Conservation (phyloP, 2,797 vertebrate genomes). For the Lepilemur ruficaudatus region DNA sequence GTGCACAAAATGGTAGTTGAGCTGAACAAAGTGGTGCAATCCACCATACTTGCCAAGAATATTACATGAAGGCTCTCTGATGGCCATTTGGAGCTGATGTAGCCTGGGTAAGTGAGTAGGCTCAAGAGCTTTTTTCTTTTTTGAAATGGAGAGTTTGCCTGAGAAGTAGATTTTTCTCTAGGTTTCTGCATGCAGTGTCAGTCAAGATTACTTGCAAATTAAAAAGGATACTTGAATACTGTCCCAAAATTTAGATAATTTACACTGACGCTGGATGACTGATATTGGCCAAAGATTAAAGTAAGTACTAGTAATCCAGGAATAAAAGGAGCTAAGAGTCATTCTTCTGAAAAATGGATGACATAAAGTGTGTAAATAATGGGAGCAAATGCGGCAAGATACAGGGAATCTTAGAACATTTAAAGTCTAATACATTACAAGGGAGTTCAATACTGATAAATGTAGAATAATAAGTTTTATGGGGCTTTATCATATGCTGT, state of each 20-base stretch:
- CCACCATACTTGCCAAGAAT: background rate
- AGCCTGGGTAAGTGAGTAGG: background rate
- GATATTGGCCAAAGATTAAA: constrained; percentile 63
- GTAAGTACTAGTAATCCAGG: constrained; percentile 66
- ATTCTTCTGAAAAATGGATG: constrained; percentile 68
- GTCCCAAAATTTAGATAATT: constrained; percentile 62
- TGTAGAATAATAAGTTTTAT: constrained; percentile 79
- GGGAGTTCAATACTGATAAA: constrained; percentile 77
- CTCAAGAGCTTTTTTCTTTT: constrained; percentile 34
- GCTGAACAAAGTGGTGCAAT: background rate
- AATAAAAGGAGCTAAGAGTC: constrained; percentile 55
- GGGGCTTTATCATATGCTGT: constrained; percentile 75
- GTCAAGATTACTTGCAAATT: constrained; percentile 45
- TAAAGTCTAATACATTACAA: constrained; percentile 75
- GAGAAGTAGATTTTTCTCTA: background rate
- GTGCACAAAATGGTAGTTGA: constrained; percentile 6
- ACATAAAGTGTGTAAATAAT: constrained; percentile 78
- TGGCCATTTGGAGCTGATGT: background rate
- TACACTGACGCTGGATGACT: constrained; percentile 38
- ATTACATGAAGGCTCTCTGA: background rate
- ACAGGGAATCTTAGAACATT: constrained; percentile 68
- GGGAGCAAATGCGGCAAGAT: constrained; percentile 65
- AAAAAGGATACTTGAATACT: constrained; percentile 55
- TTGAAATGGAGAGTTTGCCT: constrained; percentile 43
- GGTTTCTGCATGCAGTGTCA: background rate